Evolutionary conservation across 2,113 vertebrate genomes (phyloP), one percentile per base, ranked within the genome.

Genomic region (Perccottus glenii): DNA sequence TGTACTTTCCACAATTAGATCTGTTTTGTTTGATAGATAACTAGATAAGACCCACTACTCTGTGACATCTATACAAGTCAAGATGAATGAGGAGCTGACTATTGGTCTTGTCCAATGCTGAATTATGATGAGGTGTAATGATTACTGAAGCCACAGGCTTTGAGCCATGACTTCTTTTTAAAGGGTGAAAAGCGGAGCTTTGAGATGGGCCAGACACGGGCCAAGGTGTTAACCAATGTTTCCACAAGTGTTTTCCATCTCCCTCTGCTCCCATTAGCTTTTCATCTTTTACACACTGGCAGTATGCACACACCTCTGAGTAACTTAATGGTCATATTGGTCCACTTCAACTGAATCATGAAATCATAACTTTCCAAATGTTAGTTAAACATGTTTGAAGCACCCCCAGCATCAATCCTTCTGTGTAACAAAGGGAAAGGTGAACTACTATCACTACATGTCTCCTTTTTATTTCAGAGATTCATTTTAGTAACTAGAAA

Each of bases 191-290:
- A 15, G 11, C 7, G 35, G 9, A 40, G 50, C 44, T 57, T 48
- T 46, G 42, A 43, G 36, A 19, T 11, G 38, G 16, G 38, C 46
- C 58, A 61, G 50, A 60, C 40, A 27, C 38, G 40, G 50, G 16
- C 70, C 16, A 48, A 67, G 48, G 48, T 36, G 42, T 57, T 52
- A 33, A 11, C 16, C 60, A 75, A 8, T 60, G 12, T 75, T 75
- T 75, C 71, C 71, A 68, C 47, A 52, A 55, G 27, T 67, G 57
- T 4, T 60, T 64, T 76, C 73, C 64, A 76, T 43, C 57, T 47
- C 19, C 6, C 10, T 44, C 14, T 45, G 4, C 43, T 51, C 10
- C 59, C 35, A 65, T 66, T 61, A 53, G 57, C 14, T 44, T 66
- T 56, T 58, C 36, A 40, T 49, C 12, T 52, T 66, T 15, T 36